Base-by-base conservation (phyloP, 2,113 vertebrate genomes). In the Thymallus thymallus region DNA sequence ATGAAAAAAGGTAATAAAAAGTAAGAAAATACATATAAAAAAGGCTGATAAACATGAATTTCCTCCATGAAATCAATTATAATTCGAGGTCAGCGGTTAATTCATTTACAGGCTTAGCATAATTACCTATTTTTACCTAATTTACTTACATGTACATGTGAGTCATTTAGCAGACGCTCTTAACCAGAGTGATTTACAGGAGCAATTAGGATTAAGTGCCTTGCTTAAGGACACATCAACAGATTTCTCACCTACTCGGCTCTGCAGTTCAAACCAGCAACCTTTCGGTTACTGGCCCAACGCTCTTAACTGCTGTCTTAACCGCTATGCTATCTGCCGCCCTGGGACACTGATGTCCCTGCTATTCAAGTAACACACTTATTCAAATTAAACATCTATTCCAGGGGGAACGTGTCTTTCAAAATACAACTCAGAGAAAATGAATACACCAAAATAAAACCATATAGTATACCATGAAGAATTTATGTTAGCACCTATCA, bases 41-140 rank as follows among this genome's bases (percentile, higher is more conserved):
- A 79, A 72, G 83, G 84, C 70, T 45, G 74, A 89, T 70, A 84
- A 85, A 88, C 87, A 88, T 10, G 35, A 41, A 41, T 12, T 41
- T 41, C 35, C 9, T 41, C 76, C 62, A 82, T 85, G 86, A 88
- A 92, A 92, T 92, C 92, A 94, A 92, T 92, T 92, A 93, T 80
- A 83, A 84, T 73, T 76, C 65, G 82, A 86, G 89, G 90, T 88
- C 91, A 91, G 82, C 76, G 74, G 91, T 84, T 93, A 87, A 90
- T 90, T 92, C 85, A 90, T 92, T 92, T 90, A 85, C 79, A 81
- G 86, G 82, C 90, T 91, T 84, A 89, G 85, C 88, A 88, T 93
- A 93, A 94, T 92, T 92, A 94, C 91, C 92, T 93, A 91, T 92
- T 92, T 91, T 91, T 85, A 69, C 72, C 79, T 84, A 87, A 92